Evolutionary conservation across 2,113 vertebrate genomes (phyloP).

Genomic region (Myxocyprinus asiaticus): DNA sequence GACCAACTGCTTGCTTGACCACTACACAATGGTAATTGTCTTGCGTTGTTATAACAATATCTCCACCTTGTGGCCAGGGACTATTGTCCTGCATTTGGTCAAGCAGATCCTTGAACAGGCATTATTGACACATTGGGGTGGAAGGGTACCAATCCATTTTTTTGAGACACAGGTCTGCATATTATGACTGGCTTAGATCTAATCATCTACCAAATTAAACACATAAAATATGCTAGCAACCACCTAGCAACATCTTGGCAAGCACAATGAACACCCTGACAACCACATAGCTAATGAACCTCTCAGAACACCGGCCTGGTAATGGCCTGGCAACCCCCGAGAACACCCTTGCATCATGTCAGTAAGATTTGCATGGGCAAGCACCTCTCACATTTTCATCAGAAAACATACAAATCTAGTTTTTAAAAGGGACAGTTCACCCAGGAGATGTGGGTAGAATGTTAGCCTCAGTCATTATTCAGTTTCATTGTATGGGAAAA

Average conservation of each 20-base stretch:
- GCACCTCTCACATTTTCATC: too few relatives aligned
- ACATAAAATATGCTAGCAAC: not conserved
- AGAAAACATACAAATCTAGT: too few relatives aligned
- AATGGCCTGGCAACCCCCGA: not conserved
- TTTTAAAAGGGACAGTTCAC: too few relatives aligned
- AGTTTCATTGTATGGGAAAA: too few relatives aligned
- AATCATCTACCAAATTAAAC: not conserved
- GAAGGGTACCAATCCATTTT: not conserved
- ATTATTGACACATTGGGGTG: too few relatives aligned
- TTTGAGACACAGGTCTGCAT: not conserved
- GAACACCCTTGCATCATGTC: not conserved
- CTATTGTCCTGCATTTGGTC: not conserved
- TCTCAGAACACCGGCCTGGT: too few relatives aligned
- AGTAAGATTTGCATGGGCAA: too few relatives aligned
- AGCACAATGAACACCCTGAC: too few relatives aligned
- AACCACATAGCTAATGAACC: too few relatives aligned
- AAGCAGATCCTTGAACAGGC: not conserved
- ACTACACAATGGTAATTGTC: not conserved
- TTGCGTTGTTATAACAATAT: conserved; percentile 45
- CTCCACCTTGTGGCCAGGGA: conserved; percentile 56
- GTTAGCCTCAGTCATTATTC: too few relatives aligned
- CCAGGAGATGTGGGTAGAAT: too few relatives aligned
- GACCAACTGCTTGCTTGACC: not conserved
- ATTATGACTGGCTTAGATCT: too few relatives aligned
- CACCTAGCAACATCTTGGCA: not conserved